Conservation (phyloP, 1,140 invertebrate species). For the Rhyacophila brunnea region DNA sequence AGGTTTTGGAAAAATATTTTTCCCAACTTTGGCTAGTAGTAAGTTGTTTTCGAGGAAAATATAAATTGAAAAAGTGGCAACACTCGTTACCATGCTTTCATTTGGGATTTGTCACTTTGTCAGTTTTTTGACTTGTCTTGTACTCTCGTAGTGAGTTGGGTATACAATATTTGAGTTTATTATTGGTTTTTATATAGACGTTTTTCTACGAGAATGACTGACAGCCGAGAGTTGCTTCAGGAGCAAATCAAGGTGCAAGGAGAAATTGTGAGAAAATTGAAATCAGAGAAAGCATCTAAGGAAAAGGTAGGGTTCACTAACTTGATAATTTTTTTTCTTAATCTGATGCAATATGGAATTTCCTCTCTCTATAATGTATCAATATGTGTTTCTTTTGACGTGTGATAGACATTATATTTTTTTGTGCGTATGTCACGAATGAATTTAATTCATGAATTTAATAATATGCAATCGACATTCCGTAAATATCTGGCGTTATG, state of each 20-base stretch:
- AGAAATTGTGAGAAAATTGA: conserved; percentile 28
- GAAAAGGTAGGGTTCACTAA: conserved; percentile 25
- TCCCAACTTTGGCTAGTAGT: too few species aligned
- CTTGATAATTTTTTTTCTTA: not conserved
- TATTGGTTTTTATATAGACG: not conserved
- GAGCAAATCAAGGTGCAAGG: conserved; percentile 26
- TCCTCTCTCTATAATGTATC: not conserved
- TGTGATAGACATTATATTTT: not conserved
- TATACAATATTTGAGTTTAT: conserved; percentile 4
- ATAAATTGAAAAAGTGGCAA: too few species aligned
- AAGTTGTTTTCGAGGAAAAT: too few species aligned
- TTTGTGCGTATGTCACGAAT: not conserved
- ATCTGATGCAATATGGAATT: conserved; percentile 7
- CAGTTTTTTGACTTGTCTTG: conserved; percentile 3
- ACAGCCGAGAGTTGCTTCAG: conserved; percentile 20
- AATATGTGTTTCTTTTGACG: not conserved
- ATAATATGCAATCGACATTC: not conserved
- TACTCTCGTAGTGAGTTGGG: conserved; percentile 1
- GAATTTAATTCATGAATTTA: not conserved
- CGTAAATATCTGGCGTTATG: not conserved
- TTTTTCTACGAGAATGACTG: conserved; percentile 16
- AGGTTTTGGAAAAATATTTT: too few species aligned
- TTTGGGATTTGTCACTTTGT: conserved; percentile 3
- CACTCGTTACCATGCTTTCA: conserved; percentile 15
- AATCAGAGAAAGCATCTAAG: conserved; percentile 14